Evolutionary conservation across 2,888 invertebrate species (phyloP), one percentile per base, ranked within the genome.

Genomic region (Poecilobothrus nobilitatus): DNA sequence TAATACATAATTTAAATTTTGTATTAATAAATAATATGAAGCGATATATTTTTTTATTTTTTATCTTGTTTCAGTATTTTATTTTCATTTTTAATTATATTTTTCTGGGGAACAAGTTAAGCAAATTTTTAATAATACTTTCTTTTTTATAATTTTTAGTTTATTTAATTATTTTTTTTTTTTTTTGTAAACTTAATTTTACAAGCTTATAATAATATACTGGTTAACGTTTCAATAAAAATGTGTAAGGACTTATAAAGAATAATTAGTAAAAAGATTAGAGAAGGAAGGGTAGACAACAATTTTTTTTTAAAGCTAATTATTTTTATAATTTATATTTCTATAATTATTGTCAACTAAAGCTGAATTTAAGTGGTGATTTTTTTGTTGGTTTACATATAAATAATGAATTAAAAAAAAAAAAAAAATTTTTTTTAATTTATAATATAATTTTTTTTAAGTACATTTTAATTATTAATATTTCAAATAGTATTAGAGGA

Each of bases 1-100:
- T 53, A 53, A 53, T 53, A 53, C 53, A 53, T 53, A 53, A 53
- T 53, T 53, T 53, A 53, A 53, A 53, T 53, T 53, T 53, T 53
- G 53, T 9, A 53, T 53, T 53, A 53, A 53, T 53, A 53, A 53
- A 53, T 53, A 53, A 53, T 53, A 53, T 53, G 53, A 53, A 53
- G 53, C 53, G 15, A 53, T 53, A 53, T 53, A 53, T 53, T 53
- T 53, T 53, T 18, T 12, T 53, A 15, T 53, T 18, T 4, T 12
- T 53, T 53, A 15, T 53, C 53, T 53, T 53, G 53, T 53, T 53
- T 53, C 53, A 53, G 53, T 18, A 53, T 53, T 53, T 53, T 53
- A 2, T 53, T 53, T 53, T 12, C 15, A 12, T 2, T 12, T 53
- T 53, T 53, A 15, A 12, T 53, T 53, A 53, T 53, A 4, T 53